Percentiles rank a stretch among this genome's conserved stretches.
Evolutionary conservation across 1,140 invertebrate genomes (phyloP).

Genomic region (Papilio dardanus): DNA sequence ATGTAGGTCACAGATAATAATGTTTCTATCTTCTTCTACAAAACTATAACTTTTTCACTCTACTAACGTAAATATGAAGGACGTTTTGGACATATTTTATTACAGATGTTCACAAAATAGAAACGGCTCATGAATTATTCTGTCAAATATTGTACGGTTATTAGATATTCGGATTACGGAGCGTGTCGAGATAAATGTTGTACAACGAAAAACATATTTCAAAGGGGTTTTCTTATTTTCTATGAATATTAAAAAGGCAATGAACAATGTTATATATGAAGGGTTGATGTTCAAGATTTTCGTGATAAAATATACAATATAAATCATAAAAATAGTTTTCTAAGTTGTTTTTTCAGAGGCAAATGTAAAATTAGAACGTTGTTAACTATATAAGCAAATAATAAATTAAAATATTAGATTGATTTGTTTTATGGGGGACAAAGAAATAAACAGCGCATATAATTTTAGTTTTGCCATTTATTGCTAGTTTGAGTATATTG

Average conservation of each 20-base stretch:
- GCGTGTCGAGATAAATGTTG: slow-evolving; percentile 14
- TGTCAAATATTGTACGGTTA: slow-evolving; percentile 12
- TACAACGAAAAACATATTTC: slow-evolving; percentile 1
- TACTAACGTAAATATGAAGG: background rate
- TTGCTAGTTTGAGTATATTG: too few species aligned
- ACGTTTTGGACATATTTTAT: background rate
- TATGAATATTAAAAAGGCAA: slow-evolving; percentile 18
- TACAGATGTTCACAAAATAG: slow-evolving; percentile 10
- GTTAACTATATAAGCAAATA: too few species aligned
- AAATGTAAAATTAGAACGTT: too few species aligned
- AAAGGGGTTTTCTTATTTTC: slow-evolving; percentile 6
- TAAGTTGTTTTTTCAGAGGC: too few species aligned
- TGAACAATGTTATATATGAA: background rate
- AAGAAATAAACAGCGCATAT: too few species aligned
- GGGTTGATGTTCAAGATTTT: background rate
- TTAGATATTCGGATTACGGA: slow-evolving; percentile 11
- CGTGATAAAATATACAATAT: background rate
- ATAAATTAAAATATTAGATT: too few species aligned
- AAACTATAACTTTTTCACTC: background rate
- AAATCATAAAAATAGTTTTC: too few species aligned
- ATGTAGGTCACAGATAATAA: too few species aligned
- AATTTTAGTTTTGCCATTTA: too few species aligned
- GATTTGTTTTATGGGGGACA: too few species aligned
- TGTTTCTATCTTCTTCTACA: too few species aligned
- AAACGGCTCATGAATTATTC: slow-evolving; percentile 27